These are phyloP conservation scores for Centruroides vittatus DNA, from an alignment of 1,140 invertebrate species.

Conservation along the genomic window DNA sequence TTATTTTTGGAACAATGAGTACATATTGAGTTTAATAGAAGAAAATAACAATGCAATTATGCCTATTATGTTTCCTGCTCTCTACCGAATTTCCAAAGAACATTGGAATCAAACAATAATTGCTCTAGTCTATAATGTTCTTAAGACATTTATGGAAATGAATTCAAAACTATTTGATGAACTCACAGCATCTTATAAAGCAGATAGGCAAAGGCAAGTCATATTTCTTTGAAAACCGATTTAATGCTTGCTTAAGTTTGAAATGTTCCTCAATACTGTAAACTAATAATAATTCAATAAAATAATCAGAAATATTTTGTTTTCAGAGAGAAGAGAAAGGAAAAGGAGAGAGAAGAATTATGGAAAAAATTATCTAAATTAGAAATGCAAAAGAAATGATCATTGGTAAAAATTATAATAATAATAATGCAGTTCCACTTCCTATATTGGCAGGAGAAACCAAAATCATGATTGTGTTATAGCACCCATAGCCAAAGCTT, in stretches of 20 bases:
- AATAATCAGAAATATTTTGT: background rate
- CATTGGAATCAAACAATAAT: constrained; percentile 99
- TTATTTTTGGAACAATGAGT: constrained; percentile 99
- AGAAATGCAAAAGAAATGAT: background rate
- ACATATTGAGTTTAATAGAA: constrained; percentile 91
- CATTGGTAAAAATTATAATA: no score
- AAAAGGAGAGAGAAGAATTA: background rate
- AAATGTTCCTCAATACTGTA: background rate
- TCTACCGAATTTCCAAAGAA: constrained; percentile 93
- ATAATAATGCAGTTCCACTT: no score
- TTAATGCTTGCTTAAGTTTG: background rate
- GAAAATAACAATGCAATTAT: constrained; percentile 64
- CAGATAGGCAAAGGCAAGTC: constrained; percentile 22
- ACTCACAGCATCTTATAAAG: constrained; percentile 21
- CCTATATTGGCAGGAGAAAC: no score
- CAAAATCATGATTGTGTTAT: no score
- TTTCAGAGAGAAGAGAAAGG: background rate
- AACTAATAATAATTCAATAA: background rate
- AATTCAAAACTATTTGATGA: constrained; percentile 98
- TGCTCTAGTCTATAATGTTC: constrained; percentile 98
- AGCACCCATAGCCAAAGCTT: no score
- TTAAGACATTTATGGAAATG: constrained; percentile 99
- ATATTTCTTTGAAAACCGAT: background rate
- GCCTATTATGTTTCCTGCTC: constrained; percentile 81
- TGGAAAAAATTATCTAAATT: background rate